Base-by-base conservation (phyloP, 2,797 vertebrate genomes). In the Alfaro cultratus region DNA sequence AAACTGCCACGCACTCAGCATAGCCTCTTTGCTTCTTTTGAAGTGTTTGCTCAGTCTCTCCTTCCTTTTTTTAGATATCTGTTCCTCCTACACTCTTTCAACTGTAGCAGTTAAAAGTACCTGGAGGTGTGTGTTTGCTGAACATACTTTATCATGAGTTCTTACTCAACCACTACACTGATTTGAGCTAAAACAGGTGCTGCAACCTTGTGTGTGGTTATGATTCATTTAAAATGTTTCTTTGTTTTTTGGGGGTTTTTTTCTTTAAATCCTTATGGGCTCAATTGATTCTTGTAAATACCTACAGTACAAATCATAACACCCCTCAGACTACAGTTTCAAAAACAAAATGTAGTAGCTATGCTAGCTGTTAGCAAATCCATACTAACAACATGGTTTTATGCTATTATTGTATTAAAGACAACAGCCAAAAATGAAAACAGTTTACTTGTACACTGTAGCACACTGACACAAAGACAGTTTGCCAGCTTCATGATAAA, bases 71-170 rank as follows among this genome's bases (percentile, higher is more conserved):
- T 85, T 90, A 77, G 75, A 80, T 5, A 31, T 87, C 60, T 86
- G 2, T 83, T 87, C 89, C 92, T 86, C 93, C 91, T 81, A 93
- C 91, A 88, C 85, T 84, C 77, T 45, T 80, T 71, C 73, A 62
- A 31, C 79, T 86, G 72, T 83, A 85, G 87, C 87, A 85, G 87
- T 86, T 87, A 82, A 82, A 85, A 87, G 89, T 85, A 87, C 41
- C 75, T 85, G 90, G 81, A 92, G 86, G 88, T 86, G 88, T 89
- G 82, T 74, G 16, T 78, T 71, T 88, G 75, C 75, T 75, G 83
- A 80, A 87, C 84, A 80, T 76, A 84, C 79, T 11, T 34, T 70
- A 46, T n/a, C 68, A 60, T 70, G 55, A 67, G 26, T 60, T 80
- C 64, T 79, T 70, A 64, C 73, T 81, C 60, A 86, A 68, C 72